These are phyloP conservation scores for Drosophila ochracea DNA, from an alignment of 2,888 invertebrate genomes.

Conservation along the genomic window DNA sequence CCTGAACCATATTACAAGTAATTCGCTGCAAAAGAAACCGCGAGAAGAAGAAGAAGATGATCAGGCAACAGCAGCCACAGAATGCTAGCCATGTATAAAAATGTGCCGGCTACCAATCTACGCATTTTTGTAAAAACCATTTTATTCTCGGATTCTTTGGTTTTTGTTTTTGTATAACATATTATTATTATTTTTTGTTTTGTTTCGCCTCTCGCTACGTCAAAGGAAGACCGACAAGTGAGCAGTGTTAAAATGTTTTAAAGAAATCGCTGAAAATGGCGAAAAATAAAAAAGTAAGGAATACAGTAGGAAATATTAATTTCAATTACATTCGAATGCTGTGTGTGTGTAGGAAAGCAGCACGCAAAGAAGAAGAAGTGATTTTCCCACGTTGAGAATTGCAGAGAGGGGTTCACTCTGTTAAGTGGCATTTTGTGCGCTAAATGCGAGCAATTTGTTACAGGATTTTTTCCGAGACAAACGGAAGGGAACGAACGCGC, in stretches of 20 bases:
- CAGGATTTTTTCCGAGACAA: conserved; percentile 61
- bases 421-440: conserved; percentile 74
- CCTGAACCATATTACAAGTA: conserved; percentile 45
- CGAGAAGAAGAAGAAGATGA: background rate
- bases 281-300: conserved; percentile 18
- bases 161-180: conserved; percentile 7
- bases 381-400: conserved; percentile 52
- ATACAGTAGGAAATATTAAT: conserved; percentile 74
- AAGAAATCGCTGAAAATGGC: conserved; percentile 59
- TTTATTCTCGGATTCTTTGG: conserved; percentile 36
- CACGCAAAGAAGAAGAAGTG: conserved; percentile 15
- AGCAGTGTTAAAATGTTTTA: conserved; percentile 69
- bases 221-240: conserved; percentile 68
- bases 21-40: conserved; percentile 33
- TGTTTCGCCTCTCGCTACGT: conserved; percentile 33
- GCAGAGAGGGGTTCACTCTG: conserved; percentile 31
- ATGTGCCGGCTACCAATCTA: conserved; percentile 79
- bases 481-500: conserved; percentile 5
- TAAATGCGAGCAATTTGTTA: conserved; percentile 77
- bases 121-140: conserved; percentile 59
- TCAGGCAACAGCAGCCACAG: conserved; percentile 39
- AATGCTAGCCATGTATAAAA: conserved; percentile 64
- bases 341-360: conserved; percentile 22
- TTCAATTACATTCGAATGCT: conserved; percentile 72
- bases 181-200: background rate